Percentiles rank a stretch among this genome's conserved stretches.
phyloP scores from a whole-genome alignment of 2,888 invertebrate species.

The Phyllotreta cruciferae region DNA sequence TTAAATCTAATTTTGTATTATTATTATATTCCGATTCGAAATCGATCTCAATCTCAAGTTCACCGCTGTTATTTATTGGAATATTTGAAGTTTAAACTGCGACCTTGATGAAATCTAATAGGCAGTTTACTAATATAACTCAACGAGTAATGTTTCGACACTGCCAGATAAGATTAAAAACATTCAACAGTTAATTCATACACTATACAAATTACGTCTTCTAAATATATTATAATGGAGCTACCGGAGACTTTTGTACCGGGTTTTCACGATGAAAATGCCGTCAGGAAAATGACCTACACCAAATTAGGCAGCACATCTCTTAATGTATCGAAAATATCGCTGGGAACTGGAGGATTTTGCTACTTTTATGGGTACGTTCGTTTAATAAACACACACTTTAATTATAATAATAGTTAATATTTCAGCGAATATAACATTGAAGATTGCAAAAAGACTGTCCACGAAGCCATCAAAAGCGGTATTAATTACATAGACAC shows the following conservation, averaged over 20 bases:
- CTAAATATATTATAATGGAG: conserved; percentile 27
- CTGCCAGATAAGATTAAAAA: not conserved
- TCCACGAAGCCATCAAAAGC: conserved; percentile 73
- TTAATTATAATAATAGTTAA: conserved; percentile 7
- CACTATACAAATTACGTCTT: too few species aligned
- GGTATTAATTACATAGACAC: conserved; percentile 95
- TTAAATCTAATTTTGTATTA: not conserved
- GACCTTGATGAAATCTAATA: too few species aligned
- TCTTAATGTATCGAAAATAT: conserved; percentile 72
- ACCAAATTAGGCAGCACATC: conserved; percentile 76
- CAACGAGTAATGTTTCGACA: not conserved
- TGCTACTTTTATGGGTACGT: conserved; percentile 76
- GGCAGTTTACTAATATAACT: too few species aligned
- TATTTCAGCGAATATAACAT: conserved; percentile 58
- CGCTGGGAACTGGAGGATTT: conserved; percentile 79
- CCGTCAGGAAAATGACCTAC: conserved; percentile 75
- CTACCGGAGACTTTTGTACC: conserved; percentile 69
- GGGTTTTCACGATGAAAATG: conserved; percentile 69
- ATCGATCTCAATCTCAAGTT: too few species aligned
- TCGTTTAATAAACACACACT: not conserved
- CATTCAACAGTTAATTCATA: too few species aligned
- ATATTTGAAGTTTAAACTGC: too few species aligned
- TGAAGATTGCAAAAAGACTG: conserved; percentile 71
- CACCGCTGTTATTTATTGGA: too few species aligned
- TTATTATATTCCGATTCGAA: too few species aligned